Evolutionary conservation across 2,113 vertebrate genomes (phyloP), one percentile per base, ranked within the genome.

Genomic region (Toxotes chatareus): DNA sequence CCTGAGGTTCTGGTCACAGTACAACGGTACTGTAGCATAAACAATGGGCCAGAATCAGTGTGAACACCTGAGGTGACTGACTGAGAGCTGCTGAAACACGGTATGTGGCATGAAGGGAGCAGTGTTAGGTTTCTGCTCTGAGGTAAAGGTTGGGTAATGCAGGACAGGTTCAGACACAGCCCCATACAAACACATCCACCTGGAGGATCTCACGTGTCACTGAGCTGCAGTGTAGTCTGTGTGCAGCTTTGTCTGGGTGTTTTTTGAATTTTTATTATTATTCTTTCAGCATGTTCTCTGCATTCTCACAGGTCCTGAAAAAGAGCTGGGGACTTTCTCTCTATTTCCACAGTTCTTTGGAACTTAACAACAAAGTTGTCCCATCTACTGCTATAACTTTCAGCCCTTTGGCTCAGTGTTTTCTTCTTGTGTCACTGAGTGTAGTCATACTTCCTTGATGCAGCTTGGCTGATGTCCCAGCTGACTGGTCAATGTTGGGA

Each of bases 121-220:
- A 19, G 47, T 71, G 59, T 69, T 46, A 2, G 4, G n/a, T 61
- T 56, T 80, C 32, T 27, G n/a, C 62, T 49, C 27, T 59, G 55
- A 70, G 55, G 31, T 36, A 49, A 36, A 47, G 16, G 19, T 77
- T 85, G 34, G 27, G 62, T 65, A 81, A 91, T 17, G 12, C 2
- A 8, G 72, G 59, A 70, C 92, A 88, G 42, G 94, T 91, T 84
- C 11, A 79, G 81, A 85, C 90, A 88, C 19, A 62, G 2, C 73
- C 23, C 47, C 51, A n/a, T 66, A 69, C 36, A 65, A 60, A 79
- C 79, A 79, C 86, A 59, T 51, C 73, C 55, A 11, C 42, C 53
- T 23, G 4, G 17, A 69, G 40, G 71, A 42, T 27, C 62, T 57
- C 7, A 44, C 9, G 31, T 42, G 44, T 51, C 56, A 32, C 4